Evolutionary conservation across 2,797 vertebrate species (phyloP), one percentile per base, ranked within the genome.

Genomic region (Myotis daubentonii): DNA sequence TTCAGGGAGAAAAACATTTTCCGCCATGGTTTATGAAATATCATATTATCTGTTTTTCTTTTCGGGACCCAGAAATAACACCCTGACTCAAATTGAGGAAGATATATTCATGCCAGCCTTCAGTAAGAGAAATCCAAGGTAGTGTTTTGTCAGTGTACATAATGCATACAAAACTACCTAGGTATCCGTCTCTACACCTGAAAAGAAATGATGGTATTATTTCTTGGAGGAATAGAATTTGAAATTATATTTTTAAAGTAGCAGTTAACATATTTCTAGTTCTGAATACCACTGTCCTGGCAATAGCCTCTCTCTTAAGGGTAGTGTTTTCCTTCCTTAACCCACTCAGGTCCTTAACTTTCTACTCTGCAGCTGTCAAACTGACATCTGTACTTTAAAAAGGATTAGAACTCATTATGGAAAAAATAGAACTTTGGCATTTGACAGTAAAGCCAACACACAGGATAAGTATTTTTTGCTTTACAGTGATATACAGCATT

Each of bases 11-110:
- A 89, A 83, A 78, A 36, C 23, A 91, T 8, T 17, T 75, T 84
- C 41, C 12, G 30, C 95, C 30, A 28, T 16, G 38, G 25, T 86
- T 41, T 70, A 33, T 23, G 66, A 79, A 87, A 86, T 81, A 79
- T 74, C 23, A 85, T 81, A 30, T 84, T 53, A 97, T 89, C 55
- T 76, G 2, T 6, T 93, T 92, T 88, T n/a, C 6, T 74, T 38
- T 87, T 12, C 65, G 7, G 57, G 51, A 74, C 5, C 33, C 15
- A 44, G 0, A 62, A 41, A 89, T 65, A 95, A 88, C 90, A 53
- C 36, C 25, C 44, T 76, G 28, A 95, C 6, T 22, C 70, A 92
- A 76, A 8, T 6, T 15, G 7, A 66, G 11, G 96, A 96, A 33
- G 33, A 51, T 22, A 83, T 70, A 95, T 81, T 38, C 20, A 12